Conservation (phyloP, 2,113 vertebrate genomes). For the Gallinago media region DNA sequence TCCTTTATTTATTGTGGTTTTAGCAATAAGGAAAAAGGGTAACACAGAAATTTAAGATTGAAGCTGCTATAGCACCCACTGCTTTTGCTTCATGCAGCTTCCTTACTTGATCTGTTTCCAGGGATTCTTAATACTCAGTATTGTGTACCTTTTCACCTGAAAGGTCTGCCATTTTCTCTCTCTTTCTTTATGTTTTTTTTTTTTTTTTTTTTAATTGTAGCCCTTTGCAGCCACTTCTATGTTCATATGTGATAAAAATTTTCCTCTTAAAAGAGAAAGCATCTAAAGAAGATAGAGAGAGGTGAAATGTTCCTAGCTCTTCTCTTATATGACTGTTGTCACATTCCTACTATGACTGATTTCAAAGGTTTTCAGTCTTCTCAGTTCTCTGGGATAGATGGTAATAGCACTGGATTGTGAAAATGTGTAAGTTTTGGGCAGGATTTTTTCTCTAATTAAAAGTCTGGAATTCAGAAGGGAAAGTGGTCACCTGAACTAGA, state of each 20-base stretch:
- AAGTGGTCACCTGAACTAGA: neutral
- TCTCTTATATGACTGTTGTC: neutral
- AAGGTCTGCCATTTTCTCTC: neutral
- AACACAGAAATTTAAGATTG: neutral
- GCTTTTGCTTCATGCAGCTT: neutral
- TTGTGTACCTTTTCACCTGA: neutral
- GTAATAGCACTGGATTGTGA: neutral
- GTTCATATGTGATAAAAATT: neutral
- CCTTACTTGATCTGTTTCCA: neutral
- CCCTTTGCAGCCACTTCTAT: neutral
- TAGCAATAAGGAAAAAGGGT: neutral
- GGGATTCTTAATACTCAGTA: neutral
- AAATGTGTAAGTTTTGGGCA: neutral
- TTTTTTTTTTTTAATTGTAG: neutral
- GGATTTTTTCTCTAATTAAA: neutral
- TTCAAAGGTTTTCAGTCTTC: neutral
- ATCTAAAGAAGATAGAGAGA: neutral
- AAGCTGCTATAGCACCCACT: neutral
- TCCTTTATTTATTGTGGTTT: neutral
- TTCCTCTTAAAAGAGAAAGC: neutral
- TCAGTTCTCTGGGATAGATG: neutral
- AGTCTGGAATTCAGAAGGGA: neutral
- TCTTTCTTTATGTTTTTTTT: no score
- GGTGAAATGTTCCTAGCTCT: neutral
- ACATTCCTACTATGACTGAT: neutral